Base-by-base conservation (phyloP, 1,140 invertebrate genomes). In the Drosophila neocordata region DNA sequence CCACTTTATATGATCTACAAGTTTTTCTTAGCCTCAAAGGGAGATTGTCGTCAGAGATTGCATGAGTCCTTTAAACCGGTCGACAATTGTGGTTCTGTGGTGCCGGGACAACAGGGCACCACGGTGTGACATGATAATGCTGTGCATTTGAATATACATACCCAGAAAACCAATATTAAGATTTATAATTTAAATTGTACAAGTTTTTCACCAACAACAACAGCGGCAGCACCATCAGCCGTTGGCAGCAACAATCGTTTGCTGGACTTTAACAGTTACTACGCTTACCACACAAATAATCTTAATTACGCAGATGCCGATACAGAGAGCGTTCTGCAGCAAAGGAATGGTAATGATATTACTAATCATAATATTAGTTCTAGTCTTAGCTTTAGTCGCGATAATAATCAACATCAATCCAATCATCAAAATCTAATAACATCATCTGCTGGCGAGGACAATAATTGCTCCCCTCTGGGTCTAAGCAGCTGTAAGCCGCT, bases 1-100 rank as follows among this genome's bases (percentile, higher is more conserved):
- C 97, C 97, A 13, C 92, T 96, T 24, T 95, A 98, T 82, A 97
- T 97, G 20, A 91, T 98, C 60, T 97, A 96, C 92, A 96, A 97
- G 91, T 93, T 97, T 59, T 87, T 94, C 11, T 76, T 90, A 41
- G 94, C 94, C 7, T 97, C 96, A 1, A 95, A 96, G 35, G 97
- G 97, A 38, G 63, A 65, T 24, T 90, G 79, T 35, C 62, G 73
- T 18, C 57, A 88, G 60, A 74, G 91, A 4, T 12, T 90, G 37
- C 69, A 81, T 27, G 68, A 83, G 34, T 72, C 83, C 2, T 92
- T 92, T 41, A 78, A 85, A 51, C 79, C 89, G 22, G 82, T 89
- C 41, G 69, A 53, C 0, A 68, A 56, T 65, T 79, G 89, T 75
- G 79, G 81, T 34, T 91, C 89, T 44, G 83, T 80, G 37, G 65